Percentiles rank a stretch among this genome's conserved stretches.
Conservation (phyloP, 2,797 vertebrate genomes). For the Gallinago stenura region DNA sequence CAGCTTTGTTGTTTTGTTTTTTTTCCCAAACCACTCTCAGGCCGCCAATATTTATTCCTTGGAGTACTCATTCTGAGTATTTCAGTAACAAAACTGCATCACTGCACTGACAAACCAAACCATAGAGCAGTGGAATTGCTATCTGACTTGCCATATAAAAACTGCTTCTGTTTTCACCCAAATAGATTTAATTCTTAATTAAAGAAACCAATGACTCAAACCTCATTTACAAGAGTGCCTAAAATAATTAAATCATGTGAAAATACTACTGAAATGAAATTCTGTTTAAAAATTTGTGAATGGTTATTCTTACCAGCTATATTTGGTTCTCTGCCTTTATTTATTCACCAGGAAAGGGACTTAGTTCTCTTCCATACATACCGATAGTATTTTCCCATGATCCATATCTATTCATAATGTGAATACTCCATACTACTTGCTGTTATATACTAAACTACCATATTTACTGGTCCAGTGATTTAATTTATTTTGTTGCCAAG, state of each 20-base stretch:
- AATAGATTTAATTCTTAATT: background rate
- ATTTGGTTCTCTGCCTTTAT: background rate
- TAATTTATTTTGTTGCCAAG: slow-evolving; percentile 44
- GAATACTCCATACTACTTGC: background rate
- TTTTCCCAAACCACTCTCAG: background rate
- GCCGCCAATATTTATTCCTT: background rate
- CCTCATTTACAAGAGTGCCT: background rate
- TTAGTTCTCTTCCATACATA: background rate
- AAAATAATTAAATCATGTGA: background rate
- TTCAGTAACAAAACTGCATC: background rate
- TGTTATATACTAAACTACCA: background rate
- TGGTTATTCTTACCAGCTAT: background rate
- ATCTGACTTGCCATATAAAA: background rate
- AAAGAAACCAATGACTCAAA: background rate
- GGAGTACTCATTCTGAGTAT: background rate
- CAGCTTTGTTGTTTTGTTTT: background rate
- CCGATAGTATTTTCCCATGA: background rate
- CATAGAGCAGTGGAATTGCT: background rate
- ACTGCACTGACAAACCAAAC: background rate
- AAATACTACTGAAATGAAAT: background rate
- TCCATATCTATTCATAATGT: background rate
- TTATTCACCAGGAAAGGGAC: background rate
- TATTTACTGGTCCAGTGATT: slow-evolving; percentile 13
- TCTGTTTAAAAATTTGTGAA: background rate
- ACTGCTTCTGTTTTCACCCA: background rate